Conservation (phyloP, 2,797 vertebrate genomes). For the Ctenopoma multispine region DNA sequence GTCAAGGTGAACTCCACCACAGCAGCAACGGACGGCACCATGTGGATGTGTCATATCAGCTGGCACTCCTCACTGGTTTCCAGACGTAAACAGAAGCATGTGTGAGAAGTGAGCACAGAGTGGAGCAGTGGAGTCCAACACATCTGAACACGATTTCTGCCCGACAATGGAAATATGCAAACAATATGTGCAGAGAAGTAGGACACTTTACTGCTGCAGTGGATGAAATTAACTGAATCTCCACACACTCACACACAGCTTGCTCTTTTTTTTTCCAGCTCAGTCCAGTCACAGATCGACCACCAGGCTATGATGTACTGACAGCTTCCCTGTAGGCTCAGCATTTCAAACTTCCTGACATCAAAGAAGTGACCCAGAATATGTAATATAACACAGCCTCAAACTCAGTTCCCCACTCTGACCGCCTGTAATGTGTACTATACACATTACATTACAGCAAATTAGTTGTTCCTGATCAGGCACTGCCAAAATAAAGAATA, state of each 20-base stretch:
- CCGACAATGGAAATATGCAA: neutral
- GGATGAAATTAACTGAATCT: no score
- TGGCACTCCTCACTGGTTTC: constrained; percentile 20
- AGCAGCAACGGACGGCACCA: constrained; percentile 26
- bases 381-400: constrained; percentile 1
- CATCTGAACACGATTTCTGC: neutral
- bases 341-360: constrained; percentile 16
- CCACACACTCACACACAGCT: neutral
- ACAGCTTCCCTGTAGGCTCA: constrained; percentile 8
- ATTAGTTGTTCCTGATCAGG: no score
- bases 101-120: constrained; percentile 15
- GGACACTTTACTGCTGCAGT: neutral
- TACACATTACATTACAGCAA: neutral
- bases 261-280: neutral
- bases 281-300: neutral
- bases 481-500: no score
- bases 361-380: constrained; percentile 23
- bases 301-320: constrained; percentile 3
- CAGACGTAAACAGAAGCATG: neutral
- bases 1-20: constrained; percentile 53
- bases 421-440: neutral
- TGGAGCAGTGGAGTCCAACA: neutral
- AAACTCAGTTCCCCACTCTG: neutral
- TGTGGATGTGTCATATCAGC: constrained; percentile 40
- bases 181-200: neutral